Conservation (phyloP, 2,113 vertebrate genomes). For the Arenaria interpres region DNA sequence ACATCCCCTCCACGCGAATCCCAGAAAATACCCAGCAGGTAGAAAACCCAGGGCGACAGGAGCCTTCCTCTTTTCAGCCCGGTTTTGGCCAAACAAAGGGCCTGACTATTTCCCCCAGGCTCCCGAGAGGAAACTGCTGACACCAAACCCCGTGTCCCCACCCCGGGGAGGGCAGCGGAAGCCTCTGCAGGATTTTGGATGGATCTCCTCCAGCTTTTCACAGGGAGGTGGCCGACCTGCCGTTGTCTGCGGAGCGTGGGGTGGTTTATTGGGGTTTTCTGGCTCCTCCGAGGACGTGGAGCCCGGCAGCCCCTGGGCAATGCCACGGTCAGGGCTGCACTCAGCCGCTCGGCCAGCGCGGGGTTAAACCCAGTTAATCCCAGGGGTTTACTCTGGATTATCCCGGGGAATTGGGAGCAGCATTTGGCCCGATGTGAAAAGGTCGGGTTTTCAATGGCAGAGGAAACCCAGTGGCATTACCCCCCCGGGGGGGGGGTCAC, state of each 20-base stretch:
- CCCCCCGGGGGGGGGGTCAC: rapidly evolving
- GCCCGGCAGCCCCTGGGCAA: rapidly evolving
- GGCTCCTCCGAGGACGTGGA: neutral
- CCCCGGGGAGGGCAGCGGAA: neutral
- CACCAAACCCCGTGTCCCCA: neutral
- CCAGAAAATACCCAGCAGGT: neutral
- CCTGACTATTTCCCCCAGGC: neutral
- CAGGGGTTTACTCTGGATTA: neutral
- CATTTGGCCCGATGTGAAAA: neutral
- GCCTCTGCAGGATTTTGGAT: neutral
- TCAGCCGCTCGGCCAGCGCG: neutral
- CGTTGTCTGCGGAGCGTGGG: rapidly evolving
- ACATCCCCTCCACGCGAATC: neutral
- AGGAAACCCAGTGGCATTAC: neutral
- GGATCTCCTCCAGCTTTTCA: neutral
- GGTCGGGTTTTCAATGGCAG: neutral
- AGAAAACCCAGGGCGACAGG: neutral
- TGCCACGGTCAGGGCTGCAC: neutral
- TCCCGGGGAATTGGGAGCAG: neutral
- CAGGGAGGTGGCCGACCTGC: rapidly evolving
- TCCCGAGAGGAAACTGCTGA: neutral
- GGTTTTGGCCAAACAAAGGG: neutral
- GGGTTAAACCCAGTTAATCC: slow-evolving; percentile 33
- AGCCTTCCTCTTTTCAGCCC: neutral
- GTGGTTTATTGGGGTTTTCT: neutral